A percentile compares a stretch with the other conserved stretches of the same genome.
Evolutionary conservation across 1,140 invertebrate species (phyloP).

Genomic region (Drosophila albomicans): DNA sequence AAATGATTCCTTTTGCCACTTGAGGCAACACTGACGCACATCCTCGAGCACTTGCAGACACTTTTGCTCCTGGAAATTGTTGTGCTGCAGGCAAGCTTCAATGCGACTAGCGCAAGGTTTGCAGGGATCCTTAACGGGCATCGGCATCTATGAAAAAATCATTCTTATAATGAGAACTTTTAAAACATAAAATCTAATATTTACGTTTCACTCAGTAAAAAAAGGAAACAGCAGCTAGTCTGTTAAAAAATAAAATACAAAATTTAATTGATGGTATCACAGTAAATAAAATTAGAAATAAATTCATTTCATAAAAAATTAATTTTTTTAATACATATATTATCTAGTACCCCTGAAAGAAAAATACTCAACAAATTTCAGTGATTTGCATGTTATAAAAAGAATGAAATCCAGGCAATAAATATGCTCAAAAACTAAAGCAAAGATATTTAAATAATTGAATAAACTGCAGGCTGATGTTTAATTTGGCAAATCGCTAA

Average conservation of each 20-base stretch:
- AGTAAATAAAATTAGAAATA: no score
- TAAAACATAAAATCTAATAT: background rate
- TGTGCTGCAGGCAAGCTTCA: slow-evolving; percentile 54
- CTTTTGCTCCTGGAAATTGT: slow-evolving; percentile 88
- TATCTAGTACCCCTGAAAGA: background rate
- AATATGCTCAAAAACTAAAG: background rate
- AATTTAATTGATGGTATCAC: no score
- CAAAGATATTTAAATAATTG: background rate
- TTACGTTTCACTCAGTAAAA: background rate
- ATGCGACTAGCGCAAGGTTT: background rate
- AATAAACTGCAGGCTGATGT: slow-evolving; percentile 17
- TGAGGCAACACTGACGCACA: slow-evolving; percentile 88
- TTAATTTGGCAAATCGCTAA: slow-evolving; percentile 39
- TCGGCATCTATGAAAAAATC: background rate
- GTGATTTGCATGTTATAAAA: background rate
- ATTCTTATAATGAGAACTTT: no score
- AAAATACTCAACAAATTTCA: background rate
- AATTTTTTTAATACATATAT: no score
- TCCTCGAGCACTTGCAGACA: slow-evolving; percentile 87
- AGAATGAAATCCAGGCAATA: background rate
- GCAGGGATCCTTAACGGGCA: background rate
- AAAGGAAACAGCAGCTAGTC: no score
- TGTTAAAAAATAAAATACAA: no score
- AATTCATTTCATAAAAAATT: no score
- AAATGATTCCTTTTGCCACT: slow-evolving; percentile 86